A percentile compares a stretch with the other conserved stretches of the same genome.
Evolutionary conservation across 2,113 vertebrate genomes (phyloP).

Genomic region (Rhagologus leucostigma): DNA sequence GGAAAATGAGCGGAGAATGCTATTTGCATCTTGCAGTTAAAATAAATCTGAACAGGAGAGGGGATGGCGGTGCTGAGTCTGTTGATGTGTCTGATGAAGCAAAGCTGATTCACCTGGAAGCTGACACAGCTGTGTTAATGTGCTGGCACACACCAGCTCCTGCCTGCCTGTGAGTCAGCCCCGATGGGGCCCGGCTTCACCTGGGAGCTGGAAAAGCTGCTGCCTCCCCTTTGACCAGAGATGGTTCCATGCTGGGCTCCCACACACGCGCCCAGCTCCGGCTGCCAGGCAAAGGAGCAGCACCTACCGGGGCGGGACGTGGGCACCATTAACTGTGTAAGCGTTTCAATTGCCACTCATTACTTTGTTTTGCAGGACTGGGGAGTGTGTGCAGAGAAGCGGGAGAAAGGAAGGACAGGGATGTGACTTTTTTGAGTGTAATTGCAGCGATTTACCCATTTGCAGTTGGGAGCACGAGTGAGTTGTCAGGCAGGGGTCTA

Average conservation of each 20-base stretch:
- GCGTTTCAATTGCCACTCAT: neutral
- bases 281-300: constrained; percentile 33
- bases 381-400: fast-evolving
- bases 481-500: constrained; percentile 53
- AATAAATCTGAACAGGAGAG: constrained; percentile 58
- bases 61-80: constrained; percentile 57
- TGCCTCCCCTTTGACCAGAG: constrained; percentile 34
- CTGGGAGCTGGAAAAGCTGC: constrained; percentile 28
- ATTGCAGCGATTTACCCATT: constrained; percentile 64
- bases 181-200: neutral
- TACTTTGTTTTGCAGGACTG: neutral
- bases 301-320: neutral
- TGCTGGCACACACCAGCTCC: constrained; percentile 65
- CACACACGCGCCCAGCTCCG: neutral
- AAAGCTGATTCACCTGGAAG: constrained; percentile 72
- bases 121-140: constrained; percentile 71
- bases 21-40: constrained; percentile 74
- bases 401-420: neutral
- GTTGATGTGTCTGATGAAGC: constrained; percentile 74
- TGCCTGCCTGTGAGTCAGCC: constrained; percentile 36
- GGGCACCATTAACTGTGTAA: constrained; percentile 7
- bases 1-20: constrained; percentile 23
- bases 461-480: constrained; percentile 11
- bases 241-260: constrained; percentile 42
- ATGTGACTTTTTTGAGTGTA: constrained; percentile 9